These are phyloP conservation scores for Lepeophtheirus nordmannii DNA, from an alignment of 2,888 invertebrate genomes.

Conservation along the genomic window DNA sequence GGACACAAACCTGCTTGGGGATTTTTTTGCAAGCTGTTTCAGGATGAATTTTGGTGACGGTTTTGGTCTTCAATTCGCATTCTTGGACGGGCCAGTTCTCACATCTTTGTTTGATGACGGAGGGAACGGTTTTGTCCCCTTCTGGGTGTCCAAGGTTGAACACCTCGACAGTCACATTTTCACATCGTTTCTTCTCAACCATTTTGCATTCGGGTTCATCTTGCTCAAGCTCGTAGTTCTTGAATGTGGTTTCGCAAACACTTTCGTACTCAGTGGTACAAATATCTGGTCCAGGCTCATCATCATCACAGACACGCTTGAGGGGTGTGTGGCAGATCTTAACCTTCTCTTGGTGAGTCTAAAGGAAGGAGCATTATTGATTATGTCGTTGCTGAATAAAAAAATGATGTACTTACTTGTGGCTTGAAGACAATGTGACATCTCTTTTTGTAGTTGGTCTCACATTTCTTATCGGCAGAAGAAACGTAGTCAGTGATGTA, in stretches of 20 bases:
- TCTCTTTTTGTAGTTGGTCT: conserved; percentile 17
- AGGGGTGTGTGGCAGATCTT: conserved; percentile 1
- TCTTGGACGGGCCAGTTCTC: conserved; percentile 9
- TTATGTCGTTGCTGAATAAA: not conserved
- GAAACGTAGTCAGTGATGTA: conserved; percentile 15
- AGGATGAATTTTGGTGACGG: conserved; percentile 3
- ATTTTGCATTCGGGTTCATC: conserved; percentile 9
- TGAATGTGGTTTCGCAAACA: conserved; percentile 16
- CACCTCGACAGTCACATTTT: not conserved
- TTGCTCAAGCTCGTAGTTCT: conserved; percentile 5
- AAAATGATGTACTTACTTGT: not conserved
- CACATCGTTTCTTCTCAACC: not conserved
- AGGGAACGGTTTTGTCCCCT: not conserved
- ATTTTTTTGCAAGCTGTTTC: conserved; percentile 1
- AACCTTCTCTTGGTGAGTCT: not conserved
- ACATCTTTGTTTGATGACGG: not conserved
- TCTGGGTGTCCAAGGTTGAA: not conserved
- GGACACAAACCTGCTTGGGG: not conserved
- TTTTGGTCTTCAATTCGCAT: not conserved
- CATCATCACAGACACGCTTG: not conserved
- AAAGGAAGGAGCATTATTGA: not conserved
- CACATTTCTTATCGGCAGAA: conserved; percentile 14
- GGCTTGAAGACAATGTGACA: conserved; percentile 11
- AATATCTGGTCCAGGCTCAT: not conserved
- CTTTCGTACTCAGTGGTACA: conserved; percentile 11